These are phyloP conservation scores for Hecatera dysodea DNA, from an alignment of 2,888 invertebrate genomes.

Conservation along the genomic window DNA sequence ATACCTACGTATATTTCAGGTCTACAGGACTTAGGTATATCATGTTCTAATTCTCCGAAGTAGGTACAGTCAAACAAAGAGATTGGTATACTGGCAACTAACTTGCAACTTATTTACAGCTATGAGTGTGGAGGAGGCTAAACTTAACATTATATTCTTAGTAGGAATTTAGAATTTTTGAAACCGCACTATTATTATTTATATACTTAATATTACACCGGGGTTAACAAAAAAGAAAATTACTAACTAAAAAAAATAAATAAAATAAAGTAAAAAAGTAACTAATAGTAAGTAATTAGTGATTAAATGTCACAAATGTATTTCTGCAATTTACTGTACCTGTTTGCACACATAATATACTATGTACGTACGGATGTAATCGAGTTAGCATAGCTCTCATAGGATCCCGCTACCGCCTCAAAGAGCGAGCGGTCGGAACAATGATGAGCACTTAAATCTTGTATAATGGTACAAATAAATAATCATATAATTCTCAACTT, in stretches of 20 bases:
- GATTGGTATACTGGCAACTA: background rate
- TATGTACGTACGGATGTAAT: constrained; percentile 24
- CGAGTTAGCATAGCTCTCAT: constrained; percentile 13
- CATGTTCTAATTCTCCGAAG: constrained; percentile 2
- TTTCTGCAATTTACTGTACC: background rate
- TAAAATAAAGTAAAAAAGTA: no score
- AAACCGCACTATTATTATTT: no score
- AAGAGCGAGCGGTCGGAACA: constrained; percentile 11
- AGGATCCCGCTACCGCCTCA: constrained; percentile 3
- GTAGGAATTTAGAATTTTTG: background rate
- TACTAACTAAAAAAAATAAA: no score
- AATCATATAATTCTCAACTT: background rate
- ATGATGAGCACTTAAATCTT: constrained; percentile 16
- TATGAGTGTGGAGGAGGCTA: background rate
- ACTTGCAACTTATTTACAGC: background rate
- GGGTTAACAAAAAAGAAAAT: no score
- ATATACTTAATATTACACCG: no score
- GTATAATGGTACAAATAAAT: background rate
- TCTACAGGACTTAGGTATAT: background rate
- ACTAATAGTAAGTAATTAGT: no score
- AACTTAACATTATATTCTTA: no score
- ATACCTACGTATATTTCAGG: background rate
- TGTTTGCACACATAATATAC: background rate
- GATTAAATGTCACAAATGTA: no score
- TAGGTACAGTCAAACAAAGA: background rate